Evolutionary conservation across 2,888 invertebrate genomes (phyloP), one percentile per base, ranked within the genome.

Genomic region (Leucophora obtusa): DNA sequence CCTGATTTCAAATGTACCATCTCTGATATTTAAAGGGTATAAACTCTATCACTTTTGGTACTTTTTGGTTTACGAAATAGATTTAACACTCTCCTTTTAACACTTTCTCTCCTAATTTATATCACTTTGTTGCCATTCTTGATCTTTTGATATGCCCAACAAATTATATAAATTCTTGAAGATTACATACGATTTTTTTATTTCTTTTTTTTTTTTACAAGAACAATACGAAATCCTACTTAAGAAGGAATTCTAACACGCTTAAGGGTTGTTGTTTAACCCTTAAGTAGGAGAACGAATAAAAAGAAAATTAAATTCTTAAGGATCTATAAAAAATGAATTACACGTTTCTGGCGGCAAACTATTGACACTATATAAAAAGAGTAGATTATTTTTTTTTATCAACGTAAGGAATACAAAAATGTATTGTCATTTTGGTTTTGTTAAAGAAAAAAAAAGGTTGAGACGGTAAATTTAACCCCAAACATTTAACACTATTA

Each of bases 211-310:
- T 53, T 47, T 60, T 28, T 35, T 24, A 35, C 24, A 53, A 68
- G n/a, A 65, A 66, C 33, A 58, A 59, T 73, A 65, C 35, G 15
- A 38, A 70, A 43, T 60, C 73, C 59, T 73, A 56, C 73, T 75
- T 72, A 69, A 58, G 51, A 51, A 15, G 47, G 38, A 62, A 77
- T 74, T 60, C 35, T 60, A 71, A 71, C 66, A 66, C 77, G 70
- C 77, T 70, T 77, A 77, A 70, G 77, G 70, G 65, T 59, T 60
- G 66, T n/a, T 71, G 2, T 70, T 81, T 81, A 81, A 81, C 81
- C 81, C 81, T 77, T 81, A 81, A 77, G 77, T 74, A 81, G 77
- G 77, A 72, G 69, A 74, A 70, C 81, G 51, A 77, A 69, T 65
- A 72, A 54, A 38, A 38, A 28, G 53, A 18, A 47, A 14, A 58